Conservation (phyloP, 2,113 vertebrate genomes). For the Sebastes fasciatus region DNA sequence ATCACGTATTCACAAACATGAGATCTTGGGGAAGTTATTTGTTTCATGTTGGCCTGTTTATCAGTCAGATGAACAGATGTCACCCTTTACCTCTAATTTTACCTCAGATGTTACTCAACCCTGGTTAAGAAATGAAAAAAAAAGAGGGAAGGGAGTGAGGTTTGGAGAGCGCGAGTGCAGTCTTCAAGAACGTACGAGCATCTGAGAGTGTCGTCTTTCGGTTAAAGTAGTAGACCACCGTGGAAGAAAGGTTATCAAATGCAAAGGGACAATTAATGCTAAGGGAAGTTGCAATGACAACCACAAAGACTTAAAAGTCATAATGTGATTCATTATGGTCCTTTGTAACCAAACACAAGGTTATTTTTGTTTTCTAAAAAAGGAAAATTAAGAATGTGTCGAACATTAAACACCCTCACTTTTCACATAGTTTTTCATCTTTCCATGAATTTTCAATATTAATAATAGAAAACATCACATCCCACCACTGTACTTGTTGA, state of each 20-base stretch:
- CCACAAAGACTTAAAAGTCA: slow-evolving; percentile 71
- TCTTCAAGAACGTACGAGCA: slow-evolving; percentile 38
- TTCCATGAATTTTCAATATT: slow-evolving; percentile 57
- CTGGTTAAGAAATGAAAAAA: slow-evolving; percentile 24
- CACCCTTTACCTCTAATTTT: slow-evolving; percentile 84
- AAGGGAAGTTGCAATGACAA: slow-evolving; percentile 77
- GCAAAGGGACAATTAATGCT: slow-evolving; percentile 67
- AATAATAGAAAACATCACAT: slow-evolving; percentile 52
- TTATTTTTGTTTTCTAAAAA: slow-evolving; percentile 52
- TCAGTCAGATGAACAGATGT: slow-evolving; percentile 76
- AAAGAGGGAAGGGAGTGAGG: slow-evolving; percentile 16
- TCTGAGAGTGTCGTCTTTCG: slow-evolving; percentile 58
- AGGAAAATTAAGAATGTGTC: slow-evolving; percentile 48
- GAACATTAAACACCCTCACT: slow-evolving; percentile 52
- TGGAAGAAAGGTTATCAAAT: slow-evolving; percentile 43
- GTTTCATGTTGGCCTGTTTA: slow-evolving; percentile 74
- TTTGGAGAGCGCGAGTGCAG: slow-evolving; percentile 26
- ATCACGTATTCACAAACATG: slow-evolving; percentile 68
- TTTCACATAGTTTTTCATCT: slow-evolving; percentile 36
- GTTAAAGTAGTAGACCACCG: slow-evolving; percentile 39
- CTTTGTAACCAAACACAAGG: slow-evolving; percentile 58
- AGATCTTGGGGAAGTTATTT: slow-evolving; percentile 66
- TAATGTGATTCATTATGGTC: slow-evolving; percentile 59
- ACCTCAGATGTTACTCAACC: slow-evolving; percentile 79
- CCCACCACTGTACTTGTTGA: slow-evolving; percentile 56